Base-by-base conservation (phyloP, 2,113 vertebrate genomes). In the Corvus hawaiiensis region DNA sequence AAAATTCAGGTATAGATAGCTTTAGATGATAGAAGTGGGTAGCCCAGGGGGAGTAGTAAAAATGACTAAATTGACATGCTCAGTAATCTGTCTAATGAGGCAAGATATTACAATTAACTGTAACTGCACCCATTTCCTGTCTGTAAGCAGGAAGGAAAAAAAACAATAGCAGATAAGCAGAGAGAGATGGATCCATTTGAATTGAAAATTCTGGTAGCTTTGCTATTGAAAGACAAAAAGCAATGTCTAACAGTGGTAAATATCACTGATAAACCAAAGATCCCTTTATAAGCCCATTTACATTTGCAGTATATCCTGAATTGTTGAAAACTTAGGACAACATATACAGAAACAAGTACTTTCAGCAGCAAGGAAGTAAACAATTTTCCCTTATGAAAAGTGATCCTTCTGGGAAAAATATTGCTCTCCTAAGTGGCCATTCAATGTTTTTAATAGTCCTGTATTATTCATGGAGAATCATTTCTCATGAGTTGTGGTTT, bases 11-110 rank as follows among this genome's bases (percentile, higher is more conserved):
- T 91, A 49, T 72, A 59, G 87, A 81, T 69, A 90, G 24, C 37
- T 73, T 24, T 44, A 69, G 37, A 43, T 78, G 55, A 55, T 23
- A 55, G 56, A 86, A 89, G 7, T 14, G 54, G 76, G 43, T 81
- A 94, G 61, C 27, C 20, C 41, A 82, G 49, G 18, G 83, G 46
- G 62, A 85, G n/a, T 6, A 84, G 80, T 94, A 87, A 89, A 95
- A 69, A 27, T 82, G 61, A 39, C 78, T 90, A 26, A 89, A 87
- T 41, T 89, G 87, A 13, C 2, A 2, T 6, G 24, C 62, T 91
- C 66, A 61, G 21, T 69, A 81, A 81, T 92, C 77, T 91, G 43
- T 92, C 89, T 97, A 86, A 93, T 77, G 86, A 73, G 87, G 91
- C 72, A 71, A 73, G 77, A 89, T 86, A 76, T 82, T 63, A 56